Base-by-base conservation (phyloP, 1,140 invertebrate species). In the Diabrotica virgifera region DNA sequence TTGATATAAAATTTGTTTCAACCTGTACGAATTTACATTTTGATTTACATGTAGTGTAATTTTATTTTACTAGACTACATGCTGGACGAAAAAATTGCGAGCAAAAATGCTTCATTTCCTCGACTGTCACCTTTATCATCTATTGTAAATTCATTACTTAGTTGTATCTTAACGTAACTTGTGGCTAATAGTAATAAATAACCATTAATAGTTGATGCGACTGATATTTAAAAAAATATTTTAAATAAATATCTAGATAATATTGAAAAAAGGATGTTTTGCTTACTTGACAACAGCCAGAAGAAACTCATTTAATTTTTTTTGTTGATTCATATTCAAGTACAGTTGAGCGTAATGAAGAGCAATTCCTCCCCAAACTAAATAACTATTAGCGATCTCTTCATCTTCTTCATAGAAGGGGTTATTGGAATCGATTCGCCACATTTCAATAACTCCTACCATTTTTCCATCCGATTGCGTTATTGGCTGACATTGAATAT, bases 251-350 rank as follows among this genome's bases (percentile, higher is more conserved):
- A 51, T 12, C 46, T 12, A 7, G 46, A 50, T 8, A 24, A 24
- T 24, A 24, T 24, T 24, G 24, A 24, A 24, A 2, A 24, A 24
- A 24, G 1, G 24, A n/a, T 24, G 12, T 35, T 9, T 54, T 13
- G 79, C 83, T 83, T 80, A 90, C 88, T 87, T 90, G 55, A 90
- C 88, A 6, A 91, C 89, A 53, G 86, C 83, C 36, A 91, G 76
- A 0, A 91, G 82, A 74, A 91, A 91, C 50, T 87, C 87, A 70
- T 88, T 89, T 0, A 91, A 77, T 70, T 85, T 85, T 66, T 86
- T 80, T 72, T 90, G 88, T 70, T 85, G 83, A 64, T 83, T 81
- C 82, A 89, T 84, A 54, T 78, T 84, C 53, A 84, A 77, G 73
- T 87, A 88, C 58, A 89, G 80, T 64, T 85, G 82, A 7, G 84